Base-by-base conservation (phyloP, 2,797 vertebrate species). In the Melanotaenia pygmaea region DNA sequence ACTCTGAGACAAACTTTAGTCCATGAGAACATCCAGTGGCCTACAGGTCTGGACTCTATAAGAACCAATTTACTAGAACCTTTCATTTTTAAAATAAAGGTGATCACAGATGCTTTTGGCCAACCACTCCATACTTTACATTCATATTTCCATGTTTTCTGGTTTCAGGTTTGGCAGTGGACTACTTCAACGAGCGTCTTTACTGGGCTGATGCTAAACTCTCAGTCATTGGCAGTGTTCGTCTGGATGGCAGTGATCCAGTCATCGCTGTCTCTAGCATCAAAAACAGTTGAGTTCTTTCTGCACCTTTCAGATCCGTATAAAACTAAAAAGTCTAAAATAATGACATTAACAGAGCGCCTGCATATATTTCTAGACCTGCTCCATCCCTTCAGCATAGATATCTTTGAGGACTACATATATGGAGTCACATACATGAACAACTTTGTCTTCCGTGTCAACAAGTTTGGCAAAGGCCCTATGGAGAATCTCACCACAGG, bases 201-300 rank as follows among this genome's bases (percentile, higher is more conserved):
- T 99, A 98, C 89, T 99, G 98, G 98, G 97, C 98, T 0, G 97
- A 99, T 0, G 96, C 96, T 80, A 99, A 99, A 72, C 96, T 99
- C 51, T 99, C 97, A 0, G 93, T 97, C 75, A 98, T 99, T 1
- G 96, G 97, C 90, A 98, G 97, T 53, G 97, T 99, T 80, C 96
- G 96, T 30, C 94, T 99, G 66, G 96, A 98, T 0, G 97, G 97
- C 82, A 97, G 95, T 0, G 97, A 98, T 90, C 96, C 97, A 0
- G 94, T 98, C 0, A 92, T 98, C 70, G 95, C 96, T 10, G 95
- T 96, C 0, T 96, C 96, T 65, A 95, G 95, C 64, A 69, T 92
- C 84, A 98, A 97, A 91, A 96, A 97, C 93, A 94, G 98, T 98
- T 97, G 81, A 94, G 77, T 89, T 60, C 11, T 45, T 6, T 59